Evolutionary conservation across 2,888 invertebrate genomes (phyloP).

Genomic region (Tetanocera ferruginea): DNA sequence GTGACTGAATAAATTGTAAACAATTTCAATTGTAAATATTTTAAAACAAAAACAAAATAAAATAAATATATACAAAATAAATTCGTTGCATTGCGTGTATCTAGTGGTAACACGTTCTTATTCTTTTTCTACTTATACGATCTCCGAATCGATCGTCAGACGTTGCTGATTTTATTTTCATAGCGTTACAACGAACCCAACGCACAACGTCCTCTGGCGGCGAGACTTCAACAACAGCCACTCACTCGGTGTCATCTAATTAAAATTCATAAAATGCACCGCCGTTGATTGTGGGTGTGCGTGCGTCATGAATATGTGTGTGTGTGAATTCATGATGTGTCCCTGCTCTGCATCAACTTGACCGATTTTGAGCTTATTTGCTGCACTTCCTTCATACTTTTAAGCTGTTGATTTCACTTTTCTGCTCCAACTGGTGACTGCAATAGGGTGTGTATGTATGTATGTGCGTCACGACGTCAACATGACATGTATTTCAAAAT

Average conservation of each 20-base stretch:
- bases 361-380: conserved; percentile 7
- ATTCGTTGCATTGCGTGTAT: neutral
- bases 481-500: conserved; percentile 8
- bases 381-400: neutral
- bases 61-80: neutral
- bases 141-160: neutral
- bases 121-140: neutral
- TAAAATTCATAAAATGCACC: conserved; percentile 14
- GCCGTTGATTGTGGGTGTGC: neutral
- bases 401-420: neutral
- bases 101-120: neutral
- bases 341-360: neutral
- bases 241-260: conserved; percentile 9
- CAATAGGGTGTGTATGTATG: neutral
- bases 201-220: neutral
- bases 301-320: neutral
- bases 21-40: conserved; percentile 18
- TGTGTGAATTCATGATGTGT: neutral
- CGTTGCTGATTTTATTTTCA: neutral
- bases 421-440: neutral
- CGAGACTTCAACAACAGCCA: neutral
- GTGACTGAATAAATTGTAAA: conserved; percentile 9
- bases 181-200: neutral
- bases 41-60: too few relatives aligned
- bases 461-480: neutral